A percentile compares a stretch with the other conserved stretches of the same genome.
Evolutionary conservation across 2,113 vertebrate genomes (phyloP).

Genomic region (Calidris pygmaea): DNA sequence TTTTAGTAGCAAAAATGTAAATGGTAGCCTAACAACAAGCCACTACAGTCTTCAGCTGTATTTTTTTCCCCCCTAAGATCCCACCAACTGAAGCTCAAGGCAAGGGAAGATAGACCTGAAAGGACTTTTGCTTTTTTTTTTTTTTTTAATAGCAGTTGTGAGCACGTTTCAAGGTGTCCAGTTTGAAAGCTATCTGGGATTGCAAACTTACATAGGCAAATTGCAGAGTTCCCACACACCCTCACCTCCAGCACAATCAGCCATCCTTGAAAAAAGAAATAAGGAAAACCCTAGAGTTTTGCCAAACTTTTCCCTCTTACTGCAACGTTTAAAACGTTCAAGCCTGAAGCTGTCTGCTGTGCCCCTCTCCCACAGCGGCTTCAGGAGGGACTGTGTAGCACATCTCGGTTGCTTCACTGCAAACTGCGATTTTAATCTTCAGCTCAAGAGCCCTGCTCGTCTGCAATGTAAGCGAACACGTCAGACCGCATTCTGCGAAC

Average conservation of each 20-base stretch:
- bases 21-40: background rate
- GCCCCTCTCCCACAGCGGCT: background rate
- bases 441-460: background rate
- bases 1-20: background rate
- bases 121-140: background rate
- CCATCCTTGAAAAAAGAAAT: background rate
- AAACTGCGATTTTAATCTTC: background rate
- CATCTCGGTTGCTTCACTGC: background rate
- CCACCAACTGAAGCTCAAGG: background rate
- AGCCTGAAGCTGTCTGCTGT: background rate
- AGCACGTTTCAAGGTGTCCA: background rate
- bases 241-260: background rate
- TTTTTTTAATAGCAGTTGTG: background rate
- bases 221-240: background rate
- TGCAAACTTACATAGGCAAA: background rate
- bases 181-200: background rate
- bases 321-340: accelerated
- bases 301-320: background rate
- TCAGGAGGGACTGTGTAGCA: background rate
- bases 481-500: slow-evolving; percentile 26
- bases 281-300: background rate
- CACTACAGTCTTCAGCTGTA: background rate
- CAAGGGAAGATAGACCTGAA: background rate
- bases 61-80: background rate
- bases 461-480: background rate